Percentiles rank a stretch among this genome's conserved stretches.
These are phyloP conservation scores for Gouania willdenowi DNA, from an alignment of 2,797 vertebrate species.

Conservation along the genomic window DNA sequence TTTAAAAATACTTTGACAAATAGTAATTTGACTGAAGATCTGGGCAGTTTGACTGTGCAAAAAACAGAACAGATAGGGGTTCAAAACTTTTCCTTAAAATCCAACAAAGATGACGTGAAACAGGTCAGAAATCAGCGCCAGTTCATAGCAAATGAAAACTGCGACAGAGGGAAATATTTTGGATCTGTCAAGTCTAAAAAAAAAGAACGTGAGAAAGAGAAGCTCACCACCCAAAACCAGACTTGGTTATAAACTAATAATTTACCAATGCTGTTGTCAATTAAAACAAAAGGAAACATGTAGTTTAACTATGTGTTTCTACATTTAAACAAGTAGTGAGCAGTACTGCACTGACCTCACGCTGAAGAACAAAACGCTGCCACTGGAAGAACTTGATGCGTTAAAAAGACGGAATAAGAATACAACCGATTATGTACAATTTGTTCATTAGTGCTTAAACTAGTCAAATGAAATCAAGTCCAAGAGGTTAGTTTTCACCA, in stretches of 20 bases:
- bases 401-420: constrained; percentile 16
- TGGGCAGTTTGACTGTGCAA: constrained; percentile 61
- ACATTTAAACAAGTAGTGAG: constrained; percentile 8
- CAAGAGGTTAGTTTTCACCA: constrained; percentile 3
- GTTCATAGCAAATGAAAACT: no score
- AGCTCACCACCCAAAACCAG: neutral
- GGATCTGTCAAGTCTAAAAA: no score
- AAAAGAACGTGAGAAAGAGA: neutral
- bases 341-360: constrained; percentile 3
- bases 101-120: constrained; percentile 35
- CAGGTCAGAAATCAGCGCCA: constrained; percentile 17
- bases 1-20: constrained; percentile 64
- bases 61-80: constrained; percentile 7
- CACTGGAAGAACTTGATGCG: constrained; percentile 40
- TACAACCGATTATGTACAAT: constrained; percentile 38
- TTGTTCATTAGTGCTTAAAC: constrained; percentile 33
- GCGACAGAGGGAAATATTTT: no score
- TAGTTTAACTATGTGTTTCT: constrained; percentile 22
- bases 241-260: no score
- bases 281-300: no score
- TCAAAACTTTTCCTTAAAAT: constrained; percentile 21
- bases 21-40: constrained; percentile 60
- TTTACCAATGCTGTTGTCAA: no score
- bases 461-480: neutral
- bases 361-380: constrained; percentile 24